Conservation (phyloP, 37 sponge, comb jelly and placozoan genomes). For the Aphrocallistes beatrix region DNA sequence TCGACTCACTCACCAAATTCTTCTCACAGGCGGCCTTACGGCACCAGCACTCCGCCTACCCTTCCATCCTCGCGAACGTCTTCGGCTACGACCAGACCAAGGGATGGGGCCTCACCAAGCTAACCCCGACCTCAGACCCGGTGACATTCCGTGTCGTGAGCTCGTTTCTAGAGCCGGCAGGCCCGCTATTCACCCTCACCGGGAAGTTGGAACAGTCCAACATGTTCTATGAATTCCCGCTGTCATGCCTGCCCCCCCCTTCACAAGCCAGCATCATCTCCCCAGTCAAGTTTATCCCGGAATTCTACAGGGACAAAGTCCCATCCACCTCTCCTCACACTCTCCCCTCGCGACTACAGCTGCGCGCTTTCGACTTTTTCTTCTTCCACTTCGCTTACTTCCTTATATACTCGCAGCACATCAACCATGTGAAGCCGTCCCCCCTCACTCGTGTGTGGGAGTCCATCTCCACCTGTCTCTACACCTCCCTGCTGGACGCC, state of each 20-base stretch:
- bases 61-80: neutral
- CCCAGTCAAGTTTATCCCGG: neutral
- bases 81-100: neutral
- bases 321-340: neutral
- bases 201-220: neutral
- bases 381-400: constrained; percentile 15
- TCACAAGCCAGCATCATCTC: neutral
- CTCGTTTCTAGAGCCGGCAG: neutral
- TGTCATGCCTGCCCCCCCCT: neutral
- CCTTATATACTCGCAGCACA: neutral
- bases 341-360: neutral
- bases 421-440: neutral
- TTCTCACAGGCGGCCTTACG: neutral
- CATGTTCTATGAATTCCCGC: neutral
- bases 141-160: neutral
- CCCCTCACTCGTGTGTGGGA: neutral
- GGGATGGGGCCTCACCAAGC: neutral
- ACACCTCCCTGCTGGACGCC: neutral
- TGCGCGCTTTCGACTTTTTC: neutral
- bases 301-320: neutral
- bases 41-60: neutral
- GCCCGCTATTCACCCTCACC: neutral
- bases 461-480: constrained; percentile 4
- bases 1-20: neutral
- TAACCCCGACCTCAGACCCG: neutral